These are phyloP conservation scores for Chunga burmeisteri DNA, from an alignment of 2,113 vertebrate genomes.

Conservation along the genomic window DNA sequence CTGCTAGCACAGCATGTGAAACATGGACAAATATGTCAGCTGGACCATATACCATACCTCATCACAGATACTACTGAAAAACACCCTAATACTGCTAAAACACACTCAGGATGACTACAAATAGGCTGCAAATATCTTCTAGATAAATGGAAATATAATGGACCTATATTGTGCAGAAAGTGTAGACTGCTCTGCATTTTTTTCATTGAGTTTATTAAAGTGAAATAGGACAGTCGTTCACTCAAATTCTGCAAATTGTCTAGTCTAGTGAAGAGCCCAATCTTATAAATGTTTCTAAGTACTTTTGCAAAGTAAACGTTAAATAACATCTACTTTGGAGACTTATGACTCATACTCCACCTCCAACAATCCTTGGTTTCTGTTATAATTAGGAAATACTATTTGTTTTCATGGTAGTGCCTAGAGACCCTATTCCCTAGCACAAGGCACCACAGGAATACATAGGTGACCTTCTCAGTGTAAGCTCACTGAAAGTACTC, in stretches of 20 bases:
- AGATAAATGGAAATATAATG: not conserved
- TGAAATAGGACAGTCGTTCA: not conserved
- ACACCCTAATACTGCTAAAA: not conserved
- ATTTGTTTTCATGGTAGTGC: not conserved
- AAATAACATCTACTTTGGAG: conserved; percentile 1
- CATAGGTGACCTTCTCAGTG: not conserved
- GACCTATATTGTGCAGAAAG: not conserved
- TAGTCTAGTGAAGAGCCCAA: not conserved
- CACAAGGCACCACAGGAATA: not conserved
- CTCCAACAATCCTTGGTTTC: not conserved
- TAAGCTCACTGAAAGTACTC: not conserved
- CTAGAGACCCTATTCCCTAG: not conserved
- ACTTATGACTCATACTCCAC: conserved; percentile 11
- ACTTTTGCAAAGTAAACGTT: conserved; percentile 26
- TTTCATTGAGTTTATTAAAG: not conserved
- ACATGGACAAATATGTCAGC: not conserved
- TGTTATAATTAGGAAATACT: conserved; percentile 33
- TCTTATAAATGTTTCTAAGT: not conserved
- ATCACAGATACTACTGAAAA: not conserved
- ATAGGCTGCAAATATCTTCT: not conserved
- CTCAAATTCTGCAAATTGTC: not conserved
- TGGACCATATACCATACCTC: not conserved
- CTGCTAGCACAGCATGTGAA: not conserved
- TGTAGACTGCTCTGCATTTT: not conserved
- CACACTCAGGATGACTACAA: not conserved